phyloP scores from a whole-genome alignment of 2,888 invertebrate genomes.

The Dusona sp. region DNA sequence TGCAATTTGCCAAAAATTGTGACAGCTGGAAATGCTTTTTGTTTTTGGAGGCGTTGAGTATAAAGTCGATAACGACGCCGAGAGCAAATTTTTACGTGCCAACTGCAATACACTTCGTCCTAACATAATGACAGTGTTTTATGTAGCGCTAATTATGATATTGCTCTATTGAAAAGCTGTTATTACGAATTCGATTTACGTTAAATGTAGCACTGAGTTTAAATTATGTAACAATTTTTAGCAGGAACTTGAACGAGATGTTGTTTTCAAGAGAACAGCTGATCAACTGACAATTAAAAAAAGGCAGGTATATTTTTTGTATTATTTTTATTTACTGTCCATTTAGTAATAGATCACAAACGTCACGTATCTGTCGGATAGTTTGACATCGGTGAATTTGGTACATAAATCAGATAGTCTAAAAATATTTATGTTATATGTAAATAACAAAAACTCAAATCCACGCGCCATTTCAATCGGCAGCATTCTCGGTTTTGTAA shows the following conservation, averaged over 20 bases:
- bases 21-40: not conserved
- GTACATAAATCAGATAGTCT: too few relatives aligned
- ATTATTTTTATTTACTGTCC: not conserved
- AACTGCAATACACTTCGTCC: constrained; percentile 10
- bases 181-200: not conserved
- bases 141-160: not conserved
- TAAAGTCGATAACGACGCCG: constrained; percentile 25
- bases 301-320: not conserved
- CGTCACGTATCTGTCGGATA: not conserved
- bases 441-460: not conserved
- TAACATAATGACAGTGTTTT: constrained; percentile 33
- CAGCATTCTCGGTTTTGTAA: not conserved
- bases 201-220: not conserved
- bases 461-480: not conserved
- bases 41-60: not conserved
- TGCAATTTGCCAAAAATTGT: constrained; percentile 4
- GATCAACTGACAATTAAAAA: not conserved
- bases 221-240: not conserved
- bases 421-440: too few relatives aligned
- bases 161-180: not conserved
- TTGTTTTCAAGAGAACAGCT: not conserved
- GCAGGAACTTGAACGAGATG: not conserved
- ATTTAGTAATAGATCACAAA: not conserved
- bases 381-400: not conserved
- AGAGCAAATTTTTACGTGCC: constrained; percentile 5